Conservation (phyloP, 23 tunicate genomes). For the Halocynthia aurantium region DNA sequence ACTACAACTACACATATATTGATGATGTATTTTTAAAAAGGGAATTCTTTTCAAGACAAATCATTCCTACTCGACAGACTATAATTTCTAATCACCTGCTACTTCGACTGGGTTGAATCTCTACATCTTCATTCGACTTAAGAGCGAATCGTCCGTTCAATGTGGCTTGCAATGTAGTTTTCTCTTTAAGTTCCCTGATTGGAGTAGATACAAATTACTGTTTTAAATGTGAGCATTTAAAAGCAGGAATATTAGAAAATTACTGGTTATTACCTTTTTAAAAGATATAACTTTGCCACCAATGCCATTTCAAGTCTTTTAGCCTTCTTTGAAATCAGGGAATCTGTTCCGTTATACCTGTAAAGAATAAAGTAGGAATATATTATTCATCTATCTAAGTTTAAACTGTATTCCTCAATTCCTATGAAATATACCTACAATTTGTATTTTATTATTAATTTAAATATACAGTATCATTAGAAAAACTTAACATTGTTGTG, state of each 20-base stretch:
- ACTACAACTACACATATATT: too few relatives aligned
- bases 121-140: conserved; percentile 28
- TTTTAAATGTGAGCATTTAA: neutral
- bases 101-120: too few relatives aligned
- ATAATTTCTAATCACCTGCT: too few relatives aligned
- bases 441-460: too few relatives aligned
- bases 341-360: conserved; percentile 70
- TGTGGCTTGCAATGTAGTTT: conserved; percentile 41
- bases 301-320: conserved; percentile 66
- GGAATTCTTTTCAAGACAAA: too few relatives aligned
- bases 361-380: neutral
- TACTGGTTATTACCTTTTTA: conserved; percentile 27
- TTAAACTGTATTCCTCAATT: too few relatives aligned
- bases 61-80: too few relatives aligned
- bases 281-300: conserved; percentile 50
- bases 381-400: too few relatives aligned
- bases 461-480: too few relatives aligned
- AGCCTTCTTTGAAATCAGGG: conserved; percentile 78
- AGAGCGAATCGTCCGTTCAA: conserved; percentile 55
- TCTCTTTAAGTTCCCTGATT: conserved; percentile 38
- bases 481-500: too few relatives aligned
- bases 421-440: too few relatives aligned
- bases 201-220: neutral
- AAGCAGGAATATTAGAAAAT: neutral
- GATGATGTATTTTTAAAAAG: too few relatives aligned